Conservation (phyloP, 2,113 vertebrate genomes). For the Scatophagus argus region DNA sequence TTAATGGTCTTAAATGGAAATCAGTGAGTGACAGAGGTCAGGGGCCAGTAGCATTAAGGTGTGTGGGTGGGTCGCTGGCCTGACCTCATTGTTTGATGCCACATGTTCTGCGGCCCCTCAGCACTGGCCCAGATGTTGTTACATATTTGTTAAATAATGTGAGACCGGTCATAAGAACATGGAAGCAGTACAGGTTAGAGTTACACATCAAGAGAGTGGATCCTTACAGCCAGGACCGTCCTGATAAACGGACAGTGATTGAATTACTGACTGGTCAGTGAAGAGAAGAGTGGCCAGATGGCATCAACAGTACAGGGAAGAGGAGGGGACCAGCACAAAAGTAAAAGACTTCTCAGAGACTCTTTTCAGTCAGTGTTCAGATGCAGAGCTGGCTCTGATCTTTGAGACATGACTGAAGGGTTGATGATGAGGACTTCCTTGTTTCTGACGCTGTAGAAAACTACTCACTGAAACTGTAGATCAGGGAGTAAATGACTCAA, state of each 20-base stretch:
- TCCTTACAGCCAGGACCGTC: neutral
- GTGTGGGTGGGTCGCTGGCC: neutral
- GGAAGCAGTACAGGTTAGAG: neutral
- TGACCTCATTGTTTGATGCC: neutral
- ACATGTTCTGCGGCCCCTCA: slow-evolving; percentile 1
- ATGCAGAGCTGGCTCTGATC: neutral
- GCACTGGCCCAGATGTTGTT: slow-evolving; percentile 8
- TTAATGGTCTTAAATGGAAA: slow-evolving; percentile 16
- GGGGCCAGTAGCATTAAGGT: slow-evolving; percentile 21
- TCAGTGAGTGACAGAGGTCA: slow-evolving; percentile 38
- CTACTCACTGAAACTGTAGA: neutral
- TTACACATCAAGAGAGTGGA: slow-evolving; percentile 22
- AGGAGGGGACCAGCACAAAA: neutral
- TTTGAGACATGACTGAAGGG: neutral
- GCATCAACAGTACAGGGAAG: neutral
- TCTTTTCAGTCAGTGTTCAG: neutral
- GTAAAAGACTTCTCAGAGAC: neutral
- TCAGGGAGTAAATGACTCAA: neutral
- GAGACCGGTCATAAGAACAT: neutral
- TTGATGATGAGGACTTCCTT: neutral
- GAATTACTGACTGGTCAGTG: slow-evolving; percentile 15
- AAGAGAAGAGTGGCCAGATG: slow-evolving; percentile 1
- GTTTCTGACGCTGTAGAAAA: neutral
- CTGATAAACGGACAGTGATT: slow-evolving; percentile 14
- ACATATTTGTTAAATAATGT: slow-evolving; percentile 10